These are phyloP conservation scores for Thalassophryne amazonica DNA, from an alignment of 2,797 vertebrate genomes.

Conservation along the genomic window DNA sequence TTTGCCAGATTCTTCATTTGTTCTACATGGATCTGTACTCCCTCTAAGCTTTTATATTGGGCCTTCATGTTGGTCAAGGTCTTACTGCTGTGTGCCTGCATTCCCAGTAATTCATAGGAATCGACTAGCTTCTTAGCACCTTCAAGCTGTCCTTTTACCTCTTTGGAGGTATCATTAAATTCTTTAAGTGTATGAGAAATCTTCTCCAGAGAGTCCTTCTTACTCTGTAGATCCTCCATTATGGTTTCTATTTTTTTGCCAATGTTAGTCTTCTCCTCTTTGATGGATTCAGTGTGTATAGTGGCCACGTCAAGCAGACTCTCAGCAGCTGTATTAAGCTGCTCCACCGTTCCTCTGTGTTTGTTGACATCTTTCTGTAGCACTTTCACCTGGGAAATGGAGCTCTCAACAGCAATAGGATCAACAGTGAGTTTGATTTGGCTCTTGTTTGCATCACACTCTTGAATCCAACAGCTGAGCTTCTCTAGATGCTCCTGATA, in stretches of 20 bases:
- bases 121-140: constrained; percentile 86
- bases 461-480: constrained; percentile 85
- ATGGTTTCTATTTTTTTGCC: constrained; percentile 82
- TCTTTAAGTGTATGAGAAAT: constrained; percentile 87
- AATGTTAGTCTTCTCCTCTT: constrained; percentile 78
- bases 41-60: constrained; percentile 89
- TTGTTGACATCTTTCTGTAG: constrained; percentile 94
- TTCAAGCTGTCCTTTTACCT: constrained; percentile 83
- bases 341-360: constrained; percentile 85
- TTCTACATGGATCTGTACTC: constrained; percentile 82
- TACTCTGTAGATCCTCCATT: constrained; percentile 83
- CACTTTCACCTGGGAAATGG: constrained; percentile 81
- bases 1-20: constrained; percentile 84
- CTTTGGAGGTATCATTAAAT: constrained; percentile 86
- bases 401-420: constrained; percentile 78
- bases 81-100: constrained; percentile 89
- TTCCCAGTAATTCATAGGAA: constrained; percentile 80
- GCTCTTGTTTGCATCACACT: constrained; percentile 79
- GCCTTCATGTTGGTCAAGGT: constrained; percentile 90
- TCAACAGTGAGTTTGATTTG: constrained; percentile 79
- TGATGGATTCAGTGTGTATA: constrained; percentile 80
- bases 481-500: constrained; percentile 85
- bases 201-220: constrained; percentile 87
- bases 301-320: constrained; percentile 85
- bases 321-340: constrained; percentile 83